Evolutionary conservation across 2,888 invertebrate species (phyloP).

Genomic region (Saturnia pavonia): DNA sequence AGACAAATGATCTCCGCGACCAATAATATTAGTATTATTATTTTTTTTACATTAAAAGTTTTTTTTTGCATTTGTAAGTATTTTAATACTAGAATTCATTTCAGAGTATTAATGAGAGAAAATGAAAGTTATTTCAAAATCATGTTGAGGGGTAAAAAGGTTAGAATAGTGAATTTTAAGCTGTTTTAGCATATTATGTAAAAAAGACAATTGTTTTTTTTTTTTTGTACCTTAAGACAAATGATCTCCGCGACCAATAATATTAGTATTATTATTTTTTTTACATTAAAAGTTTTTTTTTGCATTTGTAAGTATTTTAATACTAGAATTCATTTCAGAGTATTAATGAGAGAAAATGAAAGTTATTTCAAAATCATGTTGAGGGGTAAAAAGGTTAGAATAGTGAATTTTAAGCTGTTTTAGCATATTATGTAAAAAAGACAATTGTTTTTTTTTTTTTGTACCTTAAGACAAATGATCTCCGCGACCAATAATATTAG

Average conservation of each 20-base stretch:
- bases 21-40: not conserved
- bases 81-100: too few relatives aligned
- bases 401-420: constrained; percentile 40
- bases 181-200: constrained; percentile 46
- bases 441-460: constrained; percentile 48
- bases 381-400: constrained; percentile 22
- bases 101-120: too few relatives aligned
- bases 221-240: not conserved
- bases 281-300: too few relatives aligned
- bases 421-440: constrained; percentile 50
- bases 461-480: not conserved
- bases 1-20: not conserved
- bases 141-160: constrained; percentile 30
- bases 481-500: not conserved
- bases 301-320: too few relatives aligned
- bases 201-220: constrained; percentile 62
- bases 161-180: constrained; percentile 21
- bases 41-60: not conserved
- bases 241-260: not conserved
- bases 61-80: too few relatives aligned
- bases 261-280: not conserved
- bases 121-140: constrained; percentile 10
- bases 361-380: constrained; percentile 26
- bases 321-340: too few relatives aligned
- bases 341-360: too few relatives aligned